Evolutionary conservation across 2,113 vertebrate species (phyloP).

Genomic region (Pica pica): DNA sequence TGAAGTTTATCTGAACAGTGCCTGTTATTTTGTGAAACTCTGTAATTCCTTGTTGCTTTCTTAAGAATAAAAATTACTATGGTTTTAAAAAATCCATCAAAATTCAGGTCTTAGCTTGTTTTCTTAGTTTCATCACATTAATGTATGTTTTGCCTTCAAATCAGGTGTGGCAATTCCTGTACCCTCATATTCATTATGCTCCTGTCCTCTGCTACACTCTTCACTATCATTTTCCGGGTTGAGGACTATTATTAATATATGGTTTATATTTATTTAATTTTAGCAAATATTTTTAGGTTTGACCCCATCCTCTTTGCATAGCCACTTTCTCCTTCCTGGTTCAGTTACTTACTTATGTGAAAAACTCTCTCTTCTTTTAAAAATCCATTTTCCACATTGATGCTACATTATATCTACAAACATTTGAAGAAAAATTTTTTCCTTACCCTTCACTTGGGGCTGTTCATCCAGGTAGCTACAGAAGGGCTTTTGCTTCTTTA

Average conservation of each 20-base stretch:
- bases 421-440: not conserved
- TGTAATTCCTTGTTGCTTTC: constrained; percentile 12
- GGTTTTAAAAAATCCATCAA: not conserved
- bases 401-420: not conserved
- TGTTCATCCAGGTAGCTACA: not conserved
- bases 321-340: not conserved
- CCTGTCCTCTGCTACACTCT: not conserved
- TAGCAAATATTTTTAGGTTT: not conserved
- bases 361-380: not conserved
- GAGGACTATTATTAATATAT: not conserved
- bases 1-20: not conserved
- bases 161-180: not conserved
- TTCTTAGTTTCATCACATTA: not conserved
- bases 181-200: not conserved
- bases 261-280: not conserved
- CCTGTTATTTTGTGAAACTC: not conserved
- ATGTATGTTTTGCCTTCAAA: not conserved
- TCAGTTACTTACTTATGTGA: not conserved
- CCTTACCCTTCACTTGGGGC: not conserved
- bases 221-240: not conserved
- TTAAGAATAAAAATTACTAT: constrained; percentile 18
- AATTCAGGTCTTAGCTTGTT: not conserved
- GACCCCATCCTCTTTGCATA: not conserved
- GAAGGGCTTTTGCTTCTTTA: not conserved
- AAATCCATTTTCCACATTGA: not conserved